These are phyloP conservation scores for Drosophila robusta DNA, from an alignment of 2,888 invertebrate genomes.

Conservation along the genomic window DNA sequence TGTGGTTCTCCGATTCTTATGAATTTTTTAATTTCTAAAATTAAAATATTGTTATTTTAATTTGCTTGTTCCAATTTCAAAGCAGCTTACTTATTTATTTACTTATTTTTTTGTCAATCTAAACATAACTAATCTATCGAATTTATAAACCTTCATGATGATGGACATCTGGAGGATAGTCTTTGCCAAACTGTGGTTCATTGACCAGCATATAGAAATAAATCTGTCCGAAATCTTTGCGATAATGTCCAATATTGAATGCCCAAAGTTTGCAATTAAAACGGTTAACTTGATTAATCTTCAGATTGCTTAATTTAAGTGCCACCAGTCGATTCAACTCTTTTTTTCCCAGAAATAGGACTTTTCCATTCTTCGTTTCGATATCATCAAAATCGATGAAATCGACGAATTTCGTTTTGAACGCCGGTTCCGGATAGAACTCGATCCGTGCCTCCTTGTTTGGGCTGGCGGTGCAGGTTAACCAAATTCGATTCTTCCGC, in stretches of 20 bases:
- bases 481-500: constrained; percentile 44
- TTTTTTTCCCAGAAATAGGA: constrained; percentile 1
- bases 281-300: background rate
- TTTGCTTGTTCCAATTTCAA: too few relatives aligned
- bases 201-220: constrained; percentile 27
- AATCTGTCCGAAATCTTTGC: constrained; percentile 23
- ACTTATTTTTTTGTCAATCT: too few relatives aligned
- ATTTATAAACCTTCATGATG: constrained; percentile 21
- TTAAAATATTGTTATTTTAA: too few relatives aligned
- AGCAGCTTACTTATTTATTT: too few relatives aligned
- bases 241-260: constrained; percentile 41
- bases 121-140: too few relatives aligned
- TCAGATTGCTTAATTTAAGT: constrained; percentile 34
- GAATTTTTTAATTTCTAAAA: too few relatives aligned
- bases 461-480: constrained; percentile 35
- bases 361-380: background rate
- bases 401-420: constrained; percentile 46
- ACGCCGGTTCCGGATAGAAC: constrained; percentile 41
- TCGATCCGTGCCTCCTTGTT: background rate
- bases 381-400: background rate
- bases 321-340: constrained; percentile 65
- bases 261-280: constrained; percentile 61
- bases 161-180: background rate
- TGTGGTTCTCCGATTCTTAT: too few relatives aligned
- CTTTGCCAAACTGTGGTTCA: background rate